These are phyloP conservation scores for Pygathrix nemaeus DNA, from an alignment of 2,113 vertebrate genomes.

Conservation along the genomic window DNA sequence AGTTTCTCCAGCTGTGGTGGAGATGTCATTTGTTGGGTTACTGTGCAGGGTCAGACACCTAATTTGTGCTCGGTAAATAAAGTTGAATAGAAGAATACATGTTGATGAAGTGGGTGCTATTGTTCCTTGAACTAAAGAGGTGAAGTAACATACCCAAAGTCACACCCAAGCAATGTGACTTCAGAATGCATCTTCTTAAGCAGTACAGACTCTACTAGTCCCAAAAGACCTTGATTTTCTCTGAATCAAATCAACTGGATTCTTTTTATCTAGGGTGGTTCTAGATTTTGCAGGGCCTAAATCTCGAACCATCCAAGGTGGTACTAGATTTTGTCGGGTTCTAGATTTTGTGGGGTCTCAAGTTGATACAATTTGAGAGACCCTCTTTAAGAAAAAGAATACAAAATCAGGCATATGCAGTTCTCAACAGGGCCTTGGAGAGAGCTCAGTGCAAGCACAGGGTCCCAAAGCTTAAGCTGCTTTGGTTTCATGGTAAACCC, in stretches of 20 bases:
- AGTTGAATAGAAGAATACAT: background rate
- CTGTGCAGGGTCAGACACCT: background rate
- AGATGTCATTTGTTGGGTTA: background rate
- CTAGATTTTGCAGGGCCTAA: background rate
- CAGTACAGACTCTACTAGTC: background rate
- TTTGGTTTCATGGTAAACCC: background rate
- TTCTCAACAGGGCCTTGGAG: background rate
- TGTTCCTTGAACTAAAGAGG: background rate
- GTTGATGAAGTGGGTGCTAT: background rate
- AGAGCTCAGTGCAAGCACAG: background rate
- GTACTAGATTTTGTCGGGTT: background rate
- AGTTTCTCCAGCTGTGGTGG: background rate
- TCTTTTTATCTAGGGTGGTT: background rate
- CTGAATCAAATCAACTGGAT: background rate
- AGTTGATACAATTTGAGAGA: background rate
- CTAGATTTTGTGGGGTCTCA: background rate
- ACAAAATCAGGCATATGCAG: background rate
- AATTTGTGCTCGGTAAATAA: background rate
- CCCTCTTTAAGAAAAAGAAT: background rate
- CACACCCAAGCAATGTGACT: background rate
- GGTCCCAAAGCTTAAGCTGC: background rate
- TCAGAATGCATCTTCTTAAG: background rate
- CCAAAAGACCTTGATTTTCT: constrained; percentile 3
- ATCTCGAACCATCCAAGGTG: background rate
- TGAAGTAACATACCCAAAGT: background rate